phyloP scores from a whole-genome alignment of 1,140 invertebrate genomes.

The Hylyphantes graminicola region DNA sequence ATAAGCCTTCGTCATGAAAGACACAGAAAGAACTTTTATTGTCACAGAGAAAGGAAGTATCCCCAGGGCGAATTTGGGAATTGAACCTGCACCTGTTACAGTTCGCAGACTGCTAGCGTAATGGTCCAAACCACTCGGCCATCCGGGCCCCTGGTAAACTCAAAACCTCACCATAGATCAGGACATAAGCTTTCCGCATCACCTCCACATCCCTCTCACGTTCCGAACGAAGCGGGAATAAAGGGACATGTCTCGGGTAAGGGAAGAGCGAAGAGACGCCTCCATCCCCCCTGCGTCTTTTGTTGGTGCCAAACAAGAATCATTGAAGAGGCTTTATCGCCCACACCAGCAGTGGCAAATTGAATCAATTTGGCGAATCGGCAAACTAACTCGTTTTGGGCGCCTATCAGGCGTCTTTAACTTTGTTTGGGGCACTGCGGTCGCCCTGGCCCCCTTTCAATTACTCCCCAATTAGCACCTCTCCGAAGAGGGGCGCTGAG shows the following conservation, averaged over 20 bases:
- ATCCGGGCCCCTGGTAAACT: background rate
- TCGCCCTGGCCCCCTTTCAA: slow-evolving; percentile 31
- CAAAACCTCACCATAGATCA: no score
- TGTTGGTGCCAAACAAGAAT: slow-evolving; percentile 57
- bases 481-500: background rate
- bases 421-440: slow-evolving; percentile 47
- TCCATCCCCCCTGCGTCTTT: slow-evolving; percentile 13
- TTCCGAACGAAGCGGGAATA: slow-evolving; percentile 17
- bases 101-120: no score
- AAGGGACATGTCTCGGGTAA: slow-evolving; percentile 14
- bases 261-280: background rate
- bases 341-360: slow-evolving; percentile 30
- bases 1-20: no score
- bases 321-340: slow-evolving; percentile 28
- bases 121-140: no score
- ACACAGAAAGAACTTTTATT: no score
- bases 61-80: no score
- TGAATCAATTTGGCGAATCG: slow-evolving; percentile 59
- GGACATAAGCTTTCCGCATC: background rate
- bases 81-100: background rate
- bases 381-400: slow-evolving; percentile 57
- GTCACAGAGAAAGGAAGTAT: no score
- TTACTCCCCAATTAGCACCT: slow-evolving; percentile 54
- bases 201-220: slow-evolving; percentile 9
- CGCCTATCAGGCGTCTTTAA: slow-evolving; percentile 55